These are phyloP conservation scores for Meloidogyne hapla DNA, from an alignment of 1,140 invertebrate genomes.

Conservation along the genomic window DNA sequence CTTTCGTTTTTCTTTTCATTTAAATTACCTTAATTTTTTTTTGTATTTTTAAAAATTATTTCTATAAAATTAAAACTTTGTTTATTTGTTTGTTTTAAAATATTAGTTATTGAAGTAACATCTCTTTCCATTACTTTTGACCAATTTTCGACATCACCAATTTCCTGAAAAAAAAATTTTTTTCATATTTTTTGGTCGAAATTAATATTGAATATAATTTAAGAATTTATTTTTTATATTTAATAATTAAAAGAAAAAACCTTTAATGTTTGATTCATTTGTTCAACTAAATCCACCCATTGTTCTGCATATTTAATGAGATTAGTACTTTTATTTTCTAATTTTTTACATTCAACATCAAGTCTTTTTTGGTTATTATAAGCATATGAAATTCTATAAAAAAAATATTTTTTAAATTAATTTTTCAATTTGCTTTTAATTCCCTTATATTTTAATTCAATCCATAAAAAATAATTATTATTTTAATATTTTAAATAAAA, in stretches of 20 bases:
- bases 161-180: constrained; percentile 6
- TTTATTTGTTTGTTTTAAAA: neutral
- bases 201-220: too few relatives aligned
- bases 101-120: neutral
- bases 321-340: constrained; percentile 87
- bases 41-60: too few relatives aligned
- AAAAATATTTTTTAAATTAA: too few relatives aligned
- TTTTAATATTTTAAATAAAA: neutral
- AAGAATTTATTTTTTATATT: too few relatives aligned
- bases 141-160: constrained; percentile 22
- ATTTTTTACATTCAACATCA: constrained; percentile 90
- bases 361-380: constrained; percentile 96
- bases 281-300: constrained; percentile 89
- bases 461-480: neutral
- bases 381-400: constrained; percentile 87
- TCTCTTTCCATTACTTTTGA: neutral
- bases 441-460: too few relatives aligned
- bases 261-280: constrained; percentile 89
- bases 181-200: too few relatives aligned
- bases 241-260: constrained; percentile 54
- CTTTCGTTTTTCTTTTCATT: too few relatives aligned
- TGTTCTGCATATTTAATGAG: constrained; percentile 94
- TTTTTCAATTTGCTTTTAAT: too few relatives aligned
- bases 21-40: too few relatives aligned
- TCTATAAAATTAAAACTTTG: neutral